Conservation (phyloP, 2,797 vertebrate genomes). For the Cuniculus paca region DNA sequence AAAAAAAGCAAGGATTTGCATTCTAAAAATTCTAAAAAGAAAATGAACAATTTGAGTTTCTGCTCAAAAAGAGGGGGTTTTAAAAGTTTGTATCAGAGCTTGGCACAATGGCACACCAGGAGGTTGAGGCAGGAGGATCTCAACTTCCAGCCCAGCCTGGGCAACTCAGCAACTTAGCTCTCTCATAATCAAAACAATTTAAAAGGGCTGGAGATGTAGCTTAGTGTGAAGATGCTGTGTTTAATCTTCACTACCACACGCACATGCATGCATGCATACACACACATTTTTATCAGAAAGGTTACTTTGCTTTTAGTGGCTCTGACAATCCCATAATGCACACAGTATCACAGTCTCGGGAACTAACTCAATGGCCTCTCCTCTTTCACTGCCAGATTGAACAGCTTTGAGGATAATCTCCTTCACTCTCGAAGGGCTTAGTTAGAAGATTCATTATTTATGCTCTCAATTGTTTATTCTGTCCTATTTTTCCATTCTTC, state of each 20-base stretch:
- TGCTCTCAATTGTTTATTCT: slow-evolving; percentile 76
- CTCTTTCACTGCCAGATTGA: slow-evolving; percentile 69
- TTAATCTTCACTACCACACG: neutral
- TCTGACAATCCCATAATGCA: slow-evolving; percentile 51
- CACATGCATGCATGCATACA: neutral
- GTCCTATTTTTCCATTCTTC: slow-evolving; percentile 77
- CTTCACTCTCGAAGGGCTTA: slow-evolving; percentile 73
- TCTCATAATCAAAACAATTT: neutral
- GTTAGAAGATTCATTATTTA: slow-evolving; percentile 83
- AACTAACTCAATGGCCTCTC: slow-evolving; percentile 74
- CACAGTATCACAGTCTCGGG: slow-evolving; percentile 52
- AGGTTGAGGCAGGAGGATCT: neutral
- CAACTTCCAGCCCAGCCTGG: neutral
- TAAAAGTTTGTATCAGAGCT: neutral
- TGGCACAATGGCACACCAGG: neutral
- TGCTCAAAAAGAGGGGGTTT: neutral
- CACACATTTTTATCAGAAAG: slow-evolving; percentile 39
- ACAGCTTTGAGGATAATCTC: slow-evolving; percentile 78
- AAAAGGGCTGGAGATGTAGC: neutral
- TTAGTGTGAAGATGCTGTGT: neutral
- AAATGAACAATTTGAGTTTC: slow-evolving; percentile 10
- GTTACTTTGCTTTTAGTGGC: slow-evolving; percentile 59
- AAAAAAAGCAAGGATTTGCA: too few relatives aligned
- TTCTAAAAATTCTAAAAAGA: slow-evolving; percentile 52
- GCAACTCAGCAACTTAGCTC: neutral